Percentiles rank a stretch among this genome's conserved stretches.
phyloP scores from a whole-genome alignment of 2,888 invertebrate genomes.

The Sclerodermus sp. region DNA sequence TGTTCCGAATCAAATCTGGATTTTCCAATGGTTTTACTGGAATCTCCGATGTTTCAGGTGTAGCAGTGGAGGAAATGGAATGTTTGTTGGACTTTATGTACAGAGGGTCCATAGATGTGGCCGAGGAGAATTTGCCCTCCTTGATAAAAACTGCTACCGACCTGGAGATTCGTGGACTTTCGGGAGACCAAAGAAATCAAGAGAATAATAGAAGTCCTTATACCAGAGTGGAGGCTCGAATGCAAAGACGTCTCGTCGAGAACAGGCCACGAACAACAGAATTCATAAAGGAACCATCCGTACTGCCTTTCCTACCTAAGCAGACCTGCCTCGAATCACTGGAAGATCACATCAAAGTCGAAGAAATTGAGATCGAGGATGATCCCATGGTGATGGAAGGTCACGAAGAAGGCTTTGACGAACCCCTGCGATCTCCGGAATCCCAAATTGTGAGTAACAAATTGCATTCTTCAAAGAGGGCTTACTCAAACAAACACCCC shows the following conservation, averaged over 20 bases:
- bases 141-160: slow-evolving; percentile 71
- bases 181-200: slow-evolving; percentile 64
- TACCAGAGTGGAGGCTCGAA: slow-evolving; percentile 52
- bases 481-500: no score
- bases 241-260: slow-evolving; percentile 42
- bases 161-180: slow-evolving; percentile 68
- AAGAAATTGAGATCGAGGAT: slow-evolving; percentile 52
- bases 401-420: slow-evolving; percentile 44
- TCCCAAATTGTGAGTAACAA: slow-evolving; percentile 33
- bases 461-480: no score
- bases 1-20: no score
- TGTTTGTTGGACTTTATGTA: slow-evolving; percentile 73
- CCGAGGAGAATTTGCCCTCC: slow-evolving; percentile 66
- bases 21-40: no score
- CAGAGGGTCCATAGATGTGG: slow-evolving; percentile 70
- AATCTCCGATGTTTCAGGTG: slow-evolving; percentile 56
- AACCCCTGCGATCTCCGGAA: slow-evolving; percentile 22
- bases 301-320: slow-evolving; percentile 37
- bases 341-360: slow-evolving; percentile 43
- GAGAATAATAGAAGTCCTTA: slow-evolving; percentile 63
- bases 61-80: slow-evolving; percentile 68
- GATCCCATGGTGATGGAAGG: slow-evolving; percentile 52
- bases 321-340: slow-evolving; percentile 33
- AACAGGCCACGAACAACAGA: slow-evolving; percentile 36
- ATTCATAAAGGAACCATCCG: slow-evolving; percentile 30